A percentile compares a stretch with the other conserved stretches of the same genome.
Evolutionary conservation across 1,140 invertebrate species (phyloP).

Genomic region (Drosophila arizonae): DNA sequence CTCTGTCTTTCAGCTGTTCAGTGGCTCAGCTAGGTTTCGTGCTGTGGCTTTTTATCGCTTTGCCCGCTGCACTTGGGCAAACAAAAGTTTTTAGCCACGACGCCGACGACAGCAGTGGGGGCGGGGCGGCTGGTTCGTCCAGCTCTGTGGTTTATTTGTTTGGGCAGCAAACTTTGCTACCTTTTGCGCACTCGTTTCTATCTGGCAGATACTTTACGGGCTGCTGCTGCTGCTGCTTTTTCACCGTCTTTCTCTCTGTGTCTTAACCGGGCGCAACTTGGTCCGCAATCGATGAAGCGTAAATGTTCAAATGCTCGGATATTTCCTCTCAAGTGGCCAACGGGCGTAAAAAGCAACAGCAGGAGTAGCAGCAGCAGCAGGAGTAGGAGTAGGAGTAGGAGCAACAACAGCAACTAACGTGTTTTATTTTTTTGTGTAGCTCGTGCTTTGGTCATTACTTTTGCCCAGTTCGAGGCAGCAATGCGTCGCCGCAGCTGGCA

Average conservation of each 20-base stretch:
- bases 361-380: slow-evolving; percentile 3
- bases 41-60: slow-evolving; percentile 68
- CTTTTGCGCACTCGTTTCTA: slow-evolving; percentile 45
- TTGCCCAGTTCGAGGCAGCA: slow-evolving; percentile 20
- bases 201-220: slow-evolving; percentile 51
- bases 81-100: slow-evolving; percentile 64
- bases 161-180: slow-evolving; percentile 74
- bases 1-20: slow-evolving; percentile 10
- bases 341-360: slow-evolving; percentile 42
- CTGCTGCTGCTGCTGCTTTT: slow-evolving; percentile 20
- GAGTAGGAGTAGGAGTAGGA: slow-evolving; percentile 5
- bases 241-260: background rate
- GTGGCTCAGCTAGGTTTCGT: slow-evolving; percentile 45
- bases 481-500: slow-evolving; percentile 57
- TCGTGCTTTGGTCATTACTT: slow-evolving; percentile 77
- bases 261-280: slow-evolving; percentile 14
- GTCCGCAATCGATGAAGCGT: slow-evolving; percentile 77
- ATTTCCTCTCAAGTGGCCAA: slow-evolving; percentile 52
- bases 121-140: background rate
- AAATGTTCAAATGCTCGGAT: slow-evolving; percentile 78
- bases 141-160: slow-evolving; percentile 74
- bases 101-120: background rate
- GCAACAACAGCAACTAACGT: background rate
- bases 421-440: slow-evolving; percentile 13
- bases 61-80: slow-evolving; percentile 67